Evolutionary conservation across 1,140 invertebrate genomes (phyloP), one percentile per base, ranked within the genome.

Genomic region (Cecropterus lyciades): DNA sequence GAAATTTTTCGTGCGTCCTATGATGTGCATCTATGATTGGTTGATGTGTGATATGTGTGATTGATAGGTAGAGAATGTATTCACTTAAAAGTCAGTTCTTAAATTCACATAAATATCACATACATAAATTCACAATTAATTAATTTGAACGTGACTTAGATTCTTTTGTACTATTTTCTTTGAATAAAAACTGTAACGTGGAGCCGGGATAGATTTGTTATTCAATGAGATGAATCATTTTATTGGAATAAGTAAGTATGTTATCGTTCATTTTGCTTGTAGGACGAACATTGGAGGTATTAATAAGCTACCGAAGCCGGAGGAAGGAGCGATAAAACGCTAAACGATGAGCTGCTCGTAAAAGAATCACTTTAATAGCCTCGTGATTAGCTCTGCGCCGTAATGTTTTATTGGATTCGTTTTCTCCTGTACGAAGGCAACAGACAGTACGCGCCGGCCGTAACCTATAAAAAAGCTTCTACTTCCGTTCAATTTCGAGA

Each of bases 281-380:
- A 57, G 40, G 16, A 20, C 20, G 20, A 27, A 57, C 40, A 27
- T 37, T 27, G 7, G 8, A 57, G 55, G 62, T 59, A 53, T 53
- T 60, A 69, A 73, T 49, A 46, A 49, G 46, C 33, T 51, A 48
- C 55, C 65, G 55, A 62, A 56, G 48, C 45, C 49, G 45, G 30
- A 64, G 49, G 66, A 64, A 68, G 71, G 59, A 56, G 55, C 72
- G 55, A 69, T 82, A 72, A 77, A 78, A 69, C 59, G 48, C 56
- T 51, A 69, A 73, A 68, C 68, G 52, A 69, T 55, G 71, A 70
- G 66, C 49, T 45, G 59, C 46, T 70, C 73, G 73, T 82, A 73
- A 82, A 80, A 79, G 68, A 73, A 70, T 74, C 67, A 55, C 57
- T 72, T 78, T 80, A 77, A 84, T 77, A 55, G 73, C 70, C 59